These are phyloP conservation scores for Meiosimyza decipiens DNA, from an alignment of 2,888 invertebrate species.

Conservation along the genomic window DNA sequence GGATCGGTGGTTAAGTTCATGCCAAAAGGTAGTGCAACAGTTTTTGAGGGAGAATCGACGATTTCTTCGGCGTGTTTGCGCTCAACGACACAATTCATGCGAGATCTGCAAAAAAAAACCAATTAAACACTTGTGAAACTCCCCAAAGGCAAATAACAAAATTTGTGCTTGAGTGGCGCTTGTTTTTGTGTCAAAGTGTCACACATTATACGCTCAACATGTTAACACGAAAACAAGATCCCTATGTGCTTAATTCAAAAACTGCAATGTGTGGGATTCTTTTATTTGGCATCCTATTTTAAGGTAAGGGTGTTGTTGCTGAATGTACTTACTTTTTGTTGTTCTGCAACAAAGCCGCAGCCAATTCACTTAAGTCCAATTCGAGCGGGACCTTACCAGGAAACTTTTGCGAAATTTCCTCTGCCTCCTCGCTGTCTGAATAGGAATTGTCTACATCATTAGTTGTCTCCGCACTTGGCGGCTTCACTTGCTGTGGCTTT, in stretches of 20 bases:
- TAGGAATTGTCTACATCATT: slow-evolving; percentile 65
- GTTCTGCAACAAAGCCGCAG: slow-evolving; percentile 78
- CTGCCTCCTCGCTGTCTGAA: slow-evolving; percentile 70
- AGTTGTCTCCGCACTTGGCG: slow-evolving; percentile 52
- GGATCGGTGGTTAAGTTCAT: slow-evolving; percentile 78
- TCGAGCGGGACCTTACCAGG: slow-evolving; percentile 82
- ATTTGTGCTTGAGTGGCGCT: no score
- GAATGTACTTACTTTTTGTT: slow-evolving; percentile 71
- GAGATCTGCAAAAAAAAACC: slow-evolving; percentile 70
- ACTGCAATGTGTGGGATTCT: background rate
- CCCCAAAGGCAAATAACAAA: background rate
- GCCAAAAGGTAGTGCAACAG: slow-evolving; percentile 74
- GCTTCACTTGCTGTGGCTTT: slow-evolving; percentile 46
- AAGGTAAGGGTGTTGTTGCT: background rate
- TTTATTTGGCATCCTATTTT: background rate
- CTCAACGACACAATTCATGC: slow-evolving; percentile 92
- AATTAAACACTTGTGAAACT: no score
- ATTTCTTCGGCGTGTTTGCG: slow-evolving; percentile 86
- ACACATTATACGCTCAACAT: background rate
- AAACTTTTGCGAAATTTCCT: slow-evolving; percentile 70
- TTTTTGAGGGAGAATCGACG: slow-evolving; percentile 79
- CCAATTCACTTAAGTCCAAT: slow-evolving; percentile 84
- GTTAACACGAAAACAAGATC: no score
- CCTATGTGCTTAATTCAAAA: background rate
- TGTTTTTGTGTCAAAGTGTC: background rate